Base-by-base conservation (phyloP, 2,797 vertebrate genomes). In the Coranthus polyacanthus region DNA sequence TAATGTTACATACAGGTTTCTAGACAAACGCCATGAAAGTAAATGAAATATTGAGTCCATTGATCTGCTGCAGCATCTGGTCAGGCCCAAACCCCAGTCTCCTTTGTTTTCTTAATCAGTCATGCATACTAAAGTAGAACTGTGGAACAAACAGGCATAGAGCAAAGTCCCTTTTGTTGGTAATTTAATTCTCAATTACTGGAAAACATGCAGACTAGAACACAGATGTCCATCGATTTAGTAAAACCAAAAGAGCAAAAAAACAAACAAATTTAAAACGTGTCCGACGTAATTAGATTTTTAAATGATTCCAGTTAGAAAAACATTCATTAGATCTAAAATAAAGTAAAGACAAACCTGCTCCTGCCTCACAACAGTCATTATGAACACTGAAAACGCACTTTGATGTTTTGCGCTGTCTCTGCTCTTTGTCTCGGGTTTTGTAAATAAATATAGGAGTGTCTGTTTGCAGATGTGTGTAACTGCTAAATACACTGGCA, bases 11-110 rank as follows among this genome's bases (percentile, higher is more conserved):
- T 29, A 34, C 34, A 43, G 13, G 1, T 59, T 68, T 44, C 20
- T 38, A 57, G n/a, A 44, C 45, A 46, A 81, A 69, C 13, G 70
- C 11, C 32, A 36, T 3, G 58, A 56, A 65, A 41, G 61, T 68
- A 38, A 67, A 74, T 77, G 16, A 34, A 60, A 78, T 65, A 76
- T 70, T 67, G 75, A 79, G 43, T 52, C 41, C 42, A 34, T 56
- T 68, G 84, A 82, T 92, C 83, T 78, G 66, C 55, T 74, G 60
- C 52, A 41, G 76, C 74, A 79, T 87, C 79, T 81, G 68, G 49
- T 50, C 39, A 58, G 42, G 32, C 59, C 26, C 42, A 18, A 15
- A 69, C 66, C 29, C 26, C 16, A 60, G 29, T 16, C 21, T 12
- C 16, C 54, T 81, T 84, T 84, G 76, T 89, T 84, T 88, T 74